phyloP scores from a whole-genome alignment of 2,113 vertebrate species.

The Microcebus murinus region DNA sequence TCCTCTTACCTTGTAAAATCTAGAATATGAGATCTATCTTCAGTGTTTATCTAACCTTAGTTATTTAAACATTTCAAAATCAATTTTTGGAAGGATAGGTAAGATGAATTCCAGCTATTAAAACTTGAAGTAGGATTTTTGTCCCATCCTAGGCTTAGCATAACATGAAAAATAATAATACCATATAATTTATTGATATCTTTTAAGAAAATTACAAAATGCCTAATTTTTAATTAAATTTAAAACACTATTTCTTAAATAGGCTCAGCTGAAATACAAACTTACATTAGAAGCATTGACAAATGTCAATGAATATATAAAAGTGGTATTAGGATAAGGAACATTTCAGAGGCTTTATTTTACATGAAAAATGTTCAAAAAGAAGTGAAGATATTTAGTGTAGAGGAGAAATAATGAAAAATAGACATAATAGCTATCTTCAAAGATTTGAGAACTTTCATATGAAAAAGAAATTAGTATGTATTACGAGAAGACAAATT shows the following conservation, averaged over 20 bases:
- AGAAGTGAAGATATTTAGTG: background rate
- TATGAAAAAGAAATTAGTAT: background rate
- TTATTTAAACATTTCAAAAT: background rate
- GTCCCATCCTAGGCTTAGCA: background rate
- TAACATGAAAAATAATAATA: background rate
- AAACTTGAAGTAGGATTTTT: background rate
- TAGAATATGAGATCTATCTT: background rate
- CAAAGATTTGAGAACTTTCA: background rate
- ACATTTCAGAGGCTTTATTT: background rate
- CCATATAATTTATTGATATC: background rate
- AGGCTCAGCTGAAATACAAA: background rate
- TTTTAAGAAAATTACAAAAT: background rate
- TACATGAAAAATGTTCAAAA: background rate
- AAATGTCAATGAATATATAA: background rate
- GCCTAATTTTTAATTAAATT: background rate
- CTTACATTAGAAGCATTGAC: background rate
- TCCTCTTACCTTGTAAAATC: background rate
- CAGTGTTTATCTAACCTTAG: background rate
- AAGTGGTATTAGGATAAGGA: background rate
- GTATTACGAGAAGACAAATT: background rate
- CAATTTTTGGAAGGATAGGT: background rate
- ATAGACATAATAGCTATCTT: background rate
- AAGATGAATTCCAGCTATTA: background rate
- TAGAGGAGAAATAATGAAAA: constrained; percentile 4
- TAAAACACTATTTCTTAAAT: background rate